A percentile compares a stretch with the other conserved stretches of the same genome.
Conservation (phyloP, 2,113 vertebrate species). For the Corydoras maculifer region DNA sequence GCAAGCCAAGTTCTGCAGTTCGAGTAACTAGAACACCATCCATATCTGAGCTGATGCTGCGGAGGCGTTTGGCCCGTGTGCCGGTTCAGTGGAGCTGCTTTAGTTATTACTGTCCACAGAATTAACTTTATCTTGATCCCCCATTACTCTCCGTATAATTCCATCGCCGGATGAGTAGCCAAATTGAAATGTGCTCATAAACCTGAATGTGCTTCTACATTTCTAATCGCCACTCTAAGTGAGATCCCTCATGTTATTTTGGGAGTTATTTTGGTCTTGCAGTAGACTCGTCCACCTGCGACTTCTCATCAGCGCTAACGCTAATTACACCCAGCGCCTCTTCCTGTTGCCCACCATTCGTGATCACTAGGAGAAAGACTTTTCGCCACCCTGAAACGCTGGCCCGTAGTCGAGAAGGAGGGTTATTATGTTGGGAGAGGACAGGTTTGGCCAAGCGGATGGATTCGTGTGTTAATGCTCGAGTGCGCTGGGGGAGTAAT, state of each 20-base stretch:
- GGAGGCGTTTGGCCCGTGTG: background rate
- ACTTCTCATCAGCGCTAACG: constrained; percentile 11
- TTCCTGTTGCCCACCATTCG: background rate
- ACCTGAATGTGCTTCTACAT: background rate
- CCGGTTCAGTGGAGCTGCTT: background rate
- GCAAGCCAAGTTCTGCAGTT: too few relatives aligned
- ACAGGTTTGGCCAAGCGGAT: constrained; percentile 69
- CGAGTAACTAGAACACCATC: too few relatives aligned
- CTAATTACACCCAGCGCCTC: background rate
- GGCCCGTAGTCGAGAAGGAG: constrained; percentile 59
- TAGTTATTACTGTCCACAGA: background rate
- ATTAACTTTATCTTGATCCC: background rate
- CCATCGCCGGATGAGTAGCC: constrained; percentile 3
- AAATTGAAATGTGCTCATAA: constrained; percentile 27
- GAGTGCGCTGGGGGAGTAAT: constrained; percentile 68
- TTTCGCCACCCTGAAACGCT: constrained; percentile 42
- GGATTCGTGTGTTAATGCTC: constrained; percentile 70
- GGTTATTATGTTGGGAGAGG: constrained; percentile 63
- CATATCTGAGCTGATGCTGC: too few relatives aligned
- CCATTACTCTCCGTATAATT: constrained; percentile 10
- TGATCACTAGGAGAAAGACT: constrained; percentile 3
- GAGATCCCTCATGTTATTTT: constrained; percentile 1
- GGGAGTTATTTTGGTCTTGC: constrained; percentile 12
- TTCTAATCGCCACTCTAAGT: constrained; percentile 9
- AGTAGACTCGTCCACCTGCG: background rate